Evolutionary conservation across 2,888 invertebrate species (phyloP).

Genomic region (Trissolcus japonicus): DNA sequence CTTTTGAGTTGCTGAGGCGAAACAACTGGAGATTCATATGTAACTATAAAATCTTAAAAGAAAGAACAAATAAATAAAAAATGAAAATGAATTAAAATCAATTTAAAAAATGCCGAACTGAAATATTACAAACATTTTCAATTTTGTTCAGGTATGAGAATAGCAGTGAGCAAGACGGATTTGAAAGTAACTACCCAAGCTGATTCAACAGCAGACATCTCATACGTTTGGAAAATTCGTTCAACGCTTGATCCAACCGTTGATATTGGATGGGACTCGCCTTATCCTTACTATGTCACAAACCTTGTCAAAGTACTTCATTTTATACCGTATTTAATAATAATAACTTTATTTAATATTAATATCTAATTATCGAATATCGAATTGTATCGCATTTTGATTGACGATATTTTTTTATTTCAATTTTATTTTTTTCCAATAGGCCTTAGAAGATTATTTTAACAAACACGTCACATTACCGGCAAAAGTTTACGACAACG

Average conservation of each 20-base stretch:
- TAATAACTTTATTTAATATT: background rate
- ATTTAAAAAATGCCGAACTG: no score
- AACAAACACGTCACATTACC: background rate
- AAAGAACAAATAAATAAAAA: no score
- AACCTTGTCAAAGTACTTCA: constrained; percentile 5
- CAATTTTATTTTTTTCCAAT: background rate
- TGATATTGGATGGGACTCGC: constrained; percentile 3
- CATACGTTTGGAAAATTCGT: constrained; percentile 13
- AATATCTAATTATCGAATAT: background rate
- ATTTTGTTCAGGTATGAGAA: constrained; percentile 12
- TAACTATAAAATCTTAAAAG: no score
- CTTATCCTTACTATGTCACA: constrained; percentile 8
- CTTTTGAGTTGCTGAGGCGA: no score
- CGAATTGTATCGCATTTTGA: no score
- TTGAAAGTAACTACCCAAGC: background rate
- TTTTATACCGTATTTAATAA: background rate
- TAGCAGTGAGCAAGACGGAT: background rate
- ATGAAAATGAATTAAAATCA: no score
- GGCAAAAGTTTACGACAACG: background rate
- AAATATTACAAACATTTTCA: no score
- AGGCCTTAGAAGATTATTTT: constrained; percentile 14
- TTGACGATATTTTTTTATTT: no score
- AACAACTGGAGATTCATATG: background rate
- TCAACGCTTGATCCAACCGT: background rate
- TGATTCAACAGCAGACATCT: background rate